Percentiles rank a stretch among this genome's conserved stretches.
These are phyloP conservation scores for Chanos chanos DNA, from an alignment of 2,797 vertebrate genomes.

Conservation along the genomic window DNA sequence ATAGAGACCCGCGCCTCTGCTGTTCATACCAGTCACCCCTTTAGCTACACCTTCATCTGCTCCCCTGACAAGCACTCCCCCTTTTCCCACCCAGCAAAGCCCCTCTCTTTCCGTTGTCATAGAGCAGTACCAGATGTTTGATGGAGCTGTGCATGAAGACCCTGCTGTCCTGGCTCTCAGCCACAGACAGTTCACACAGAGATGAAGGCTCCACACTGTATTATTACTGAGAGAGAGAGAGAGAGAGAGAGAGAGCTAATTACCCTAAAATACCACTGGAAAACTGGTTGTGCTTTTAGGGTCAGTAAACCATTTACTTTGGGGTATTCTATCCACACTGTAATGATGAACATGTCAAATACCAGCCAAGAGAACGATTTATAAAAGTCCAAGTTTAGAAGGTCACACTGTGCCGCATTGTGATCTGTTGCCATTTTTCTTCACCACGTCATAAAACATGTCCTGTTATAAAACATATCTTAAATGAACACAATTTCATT, in stretches of 20 bases:
- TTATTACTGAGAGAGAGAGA: slow-evolving; percentile 47
- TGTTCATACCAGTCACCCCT: slow-evolving; percentile 29
- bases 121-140: slow-evolving; percentile 72
- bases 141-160: slow-evolving; percentile 53
- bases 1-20: slow-evolving; percentile 25
- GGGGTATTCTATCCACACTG: too few species aligned
- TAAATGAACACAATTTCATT: too few species aligned
- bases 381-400: too few species aligned
- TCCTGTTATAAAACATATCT: too few species aligned
- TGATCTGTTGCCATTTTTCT: too few species aligned
- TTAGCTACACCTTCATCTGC: slow-evolving; percentile 32
- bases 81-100: slow-evolving; percentile 45
- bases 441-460: too few species aligned
- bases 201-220: slow-evolving; percentile 54
- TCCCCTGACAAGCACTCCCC: slow-evolving; percentile 41
- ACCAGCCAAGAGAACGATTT: too few species aligned
- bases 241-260: slow-evolving; percentile 46
- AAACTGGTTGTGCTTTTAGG: too few species aligned
- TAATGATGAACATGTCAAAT: too few species aligned
- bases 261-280: neutral
- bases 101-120: slow-evolving; percentile 47
- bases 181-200: slow-evolving; percentile 61
- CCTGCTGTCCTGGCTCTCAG: slow-evolving; percentile 57
- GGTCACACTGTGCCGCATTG: too few species aligned
- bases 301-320: too few species aligned